phyloP scores from a whole-genome alignment of 2,113 vertebrate genomes.

The Cranoglanis bouderius region DNA sequence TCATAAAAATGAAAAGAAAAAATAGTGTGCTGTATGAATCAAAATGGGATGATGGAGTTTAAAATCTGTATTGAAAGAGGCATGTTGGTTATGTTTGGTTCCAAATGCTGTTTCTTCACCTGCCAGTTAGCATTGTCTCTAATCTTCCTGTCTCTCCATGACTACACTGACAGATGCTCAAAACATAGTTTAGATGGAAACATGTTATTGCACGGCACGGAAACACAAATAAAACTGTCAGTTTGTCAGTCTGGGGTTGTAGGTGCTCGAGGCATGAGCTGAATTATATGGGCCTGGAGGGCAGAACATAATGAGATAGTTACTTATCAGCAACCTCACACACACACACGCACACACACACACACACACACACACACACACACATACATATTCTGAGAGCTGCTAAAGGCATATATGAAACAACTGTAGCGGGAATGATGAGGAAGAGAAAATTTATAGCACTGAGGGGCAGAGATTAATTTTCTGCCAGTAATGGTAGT shows the following conservation, averaged over 20 bases:
- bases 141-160: background rate
- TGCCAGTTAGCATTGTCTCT: slow-evolving; percentile 11
- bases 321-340: slow-evolving; percentile 35
- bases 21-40: background rate
- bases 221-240: slow-evolving; percentile 47
- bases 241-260: slow-evolving; percentile 45
- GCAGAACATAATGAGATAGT: slow-evolving; percentile 52
- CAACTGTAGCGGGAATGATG: slow-evolving; percentile 20
- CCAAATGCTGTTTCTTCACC: background rate
- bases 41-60: background rate
- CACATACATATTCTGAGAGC: background rate
- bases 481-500: slow-evolving; percentile 45
- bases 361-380: background rate
- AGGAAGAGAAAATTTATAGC: background rate
- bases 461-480: slow-evolving; percentile 21
- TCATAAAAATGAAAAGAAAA: background rate
- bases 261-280: slow-evolving; percentile 46
- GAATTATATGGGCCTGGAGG: slow-evolving; percentile 49
- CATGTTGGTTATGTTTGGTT: background rate
- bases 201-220: background rate
- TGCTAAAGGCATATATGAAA: slow-evolving; percentile 35
- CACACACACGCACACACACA: slow-evolving; percentile 19
- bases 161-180: background rate
- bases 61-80: background rate
- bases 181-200: slow-evolving; percentile 27